Evolutionary conservation across 37 sponge, comb jelly and placozoan genomes (phyloP), one percentile per base, ranked within the genome.

Genomic region (Petrosia ficiformis): DNA sequence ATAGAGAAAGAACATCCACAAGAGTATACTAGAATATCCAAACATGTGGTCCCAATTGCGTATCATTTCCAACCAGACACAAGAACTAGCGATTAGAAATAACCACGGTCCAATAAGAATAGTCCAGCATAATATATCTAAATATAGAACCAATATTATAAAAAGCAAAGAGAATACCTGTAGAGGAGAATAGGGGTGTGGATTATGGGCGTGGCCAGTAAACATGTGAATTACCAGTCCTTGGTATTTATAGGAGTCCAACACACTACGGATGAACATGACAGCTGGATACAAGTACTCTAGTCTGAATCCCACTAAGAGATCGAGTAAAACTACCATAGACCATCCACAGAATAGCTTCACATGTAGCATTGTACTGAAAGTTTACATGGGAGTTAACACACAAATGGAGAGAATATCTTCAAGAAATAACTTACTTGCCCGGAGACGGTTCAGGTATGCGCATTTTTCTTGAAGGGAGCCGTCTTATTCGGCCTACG

Each of bases 201-300:
- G 76, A 31, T 40, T 6, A 66, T 6, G 77, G 30, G 67, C 42
- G 52, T 44, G 52, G n/a, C 25, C 6, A 29, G n/a, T 8, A 61
- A 29, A 48, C 14, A 14, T 48, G n/a, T 16, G 16, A 16, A 10
- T 48, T 59, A 85, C 85, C 65, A 85, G 73, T 78, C 85, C 85
- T 73, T 85, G 85, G 43, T 85, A 85, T 34, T 77, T 77, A 60
- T 85, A 85, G 1, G 85, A 85, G 60, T 85, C 85, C 39, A 72
- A 72, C 26, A 77, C 72, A 67, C 78, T 85, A 24, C 78, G 63
- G 35, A 78, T 5, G 41, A 85, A 85, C 85, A 85, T 85, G 59
- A 85, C 25, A 14, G 65, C 69, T 8, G 85, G 85, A 66, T 85
- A 85, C 57, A 85, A 65, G 40, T 73, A 78, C 69, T 85, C 85